Base-by-base conservation (phyloP, 2,888 invertebrate species). In the Trimorus sp. region DNA sequence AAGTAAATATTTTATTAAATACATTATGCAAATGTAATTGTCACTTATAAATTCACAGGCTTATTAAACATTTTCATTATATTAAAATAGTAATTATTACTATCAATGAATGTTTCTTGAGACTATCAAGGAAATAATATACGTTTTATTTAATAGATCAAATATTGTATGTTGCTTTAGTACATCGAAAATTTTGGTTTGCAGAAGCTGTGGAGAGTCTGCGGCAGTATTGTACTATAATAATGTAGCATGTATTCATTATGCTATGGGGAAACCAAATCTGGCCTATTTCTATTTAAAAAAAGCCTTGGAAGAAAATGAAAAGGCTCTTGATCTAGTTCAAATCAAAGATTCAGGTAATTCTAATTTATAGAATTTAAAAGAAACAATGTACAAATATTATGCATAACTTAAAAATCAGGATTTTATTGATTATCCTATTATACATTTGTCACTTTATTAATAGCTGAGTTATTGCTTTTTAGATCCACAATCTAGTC, bases 201-300 rank as follows among this genome's bases (percentile, higher is more conserved):
- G 59, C 85, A 94, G 94, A 84, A 93, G 93, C 42, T 92, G 91
- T 82, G 95, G 95, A 2, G 95, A 95, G 90, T 94, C 93, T 75
- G 92, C 94, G 9, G 92, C 93, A 16, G 93, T 94, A 63, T 92
- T 95, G 90, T 95, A 95, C 87, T 95, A 96, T 89, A 98, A 97
- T 89, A 97, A 97, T 88, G 94, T 97, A 89, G 97, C 96, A 56
- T 95, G 96, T 66, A 93, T 97, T 84, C 96, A 97, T 91, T 94
- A 96, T 88, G 95, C 96, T 48, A 93, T 97, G 92, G 95, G 95
- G 16, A 97, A 97, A 92, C 96, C 96, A 59, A 95, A 95, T 91
- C 93, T 97, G 78, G 96, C 96, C 7, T 94, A 95, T 65, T 95
- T 96, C 89, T 96, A 97, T 92, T 95, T 97, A 85, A 95, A 95